These are phyloP conservation scores for Bos javanicus DNA, from an alignment of 2,113 vertebrate species.

Conservation along the genomic window DNA sequence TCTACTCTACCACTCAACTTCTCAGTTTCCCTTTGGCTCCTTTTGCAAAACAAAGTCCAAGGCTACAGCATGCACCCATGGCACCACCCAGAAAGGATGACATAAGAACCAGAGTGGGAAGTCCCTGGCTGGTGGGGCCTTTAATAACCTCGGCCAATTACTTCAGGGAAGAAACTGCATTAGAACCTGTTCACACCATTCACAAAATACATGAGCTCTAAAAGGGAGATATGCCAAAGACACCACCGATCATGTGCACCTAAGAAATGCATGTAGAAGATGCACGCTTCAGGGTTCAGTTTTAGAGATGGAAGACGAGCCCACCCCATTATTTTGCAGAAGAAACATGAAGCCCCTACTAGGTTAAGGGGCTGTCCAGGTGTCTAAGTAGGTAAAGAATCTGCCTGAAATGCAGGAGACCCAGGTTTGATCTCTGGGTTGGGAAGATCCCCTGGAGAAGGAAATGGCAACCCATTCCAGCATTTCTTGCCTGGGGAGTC, in stretches of 20 bases:
- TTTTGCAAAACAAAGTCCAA: not conserved
- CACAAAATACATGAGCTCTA: not conserved
- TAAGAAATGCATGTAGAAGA: not conserved
- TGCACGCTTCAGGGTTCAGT: not conserved
- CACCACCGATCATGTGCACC: fast-evolving
- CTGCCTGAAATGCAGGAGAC: not conserved
- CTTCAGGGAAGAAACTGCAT: not conserved
- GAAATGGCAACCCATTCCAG: not conserved
- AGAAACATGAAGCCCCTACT: not conserved
- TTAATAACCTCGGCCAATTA: not conserved
- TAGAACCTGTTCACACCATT: too few species aligned
- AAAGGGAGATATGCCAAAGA: not conserved
- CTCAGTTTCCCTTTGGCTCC: not conserved
- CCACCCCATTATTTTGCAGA: not conserved
- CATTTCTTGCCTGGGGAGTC: not conserved
- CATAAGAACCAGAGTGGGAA: not conserved
- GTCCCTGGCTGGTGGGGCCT: not conserved
- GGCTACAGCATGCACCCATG: too few species aligned
- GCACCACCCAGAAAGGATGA: not conserved
- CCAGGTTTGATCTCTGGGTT: not conserved
- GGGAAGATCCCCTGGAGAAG: not conserved
- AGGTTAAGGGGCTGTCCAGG: not conserved
- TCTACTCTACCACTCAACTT: not conserved
- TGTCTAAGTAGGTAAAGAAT: not conserved
- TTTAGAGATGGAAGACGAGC: not conserved